Evolutionary conservation across 2,888 invertebrate species (phyloP).

Genomic region (Hemicrepidius hirtus): DNA sequence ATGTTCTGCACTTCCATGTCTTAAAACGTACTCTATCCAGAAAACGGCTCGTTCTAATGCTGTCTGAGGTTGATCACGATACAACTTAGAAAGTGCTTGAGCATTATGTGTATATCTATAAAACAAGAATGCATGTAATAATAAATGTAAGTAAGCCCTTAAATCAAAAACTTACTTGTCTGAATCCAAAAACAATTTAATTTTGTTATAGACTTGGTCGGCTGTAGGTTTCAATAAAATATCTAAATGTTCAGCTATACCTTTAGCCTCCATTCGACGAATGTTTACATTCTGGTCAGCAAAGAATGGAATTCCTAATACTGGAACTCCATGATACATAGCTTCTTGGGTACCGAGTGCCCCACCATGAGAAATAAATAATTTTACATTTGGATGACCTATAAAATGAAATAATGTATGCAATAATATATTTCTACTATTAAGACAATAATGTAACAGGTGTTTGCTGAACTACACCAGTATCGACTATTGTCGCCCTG

Average conservation of each 20-base stretch:
- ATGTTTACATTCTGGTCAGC: slow-evolving; percentile 63
- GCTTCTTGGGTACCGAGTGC: slow-evolving; percentile 58
- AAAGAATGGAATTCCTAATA: slow-evolving; percentile 61
- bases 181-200: slow-evolving; percentile 58
- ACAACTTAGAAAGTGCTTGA: slow-evolving; percentile 49
- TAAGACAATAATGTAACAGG: no score
- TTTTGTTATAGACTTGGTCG: slow-evolving; percentile 53
- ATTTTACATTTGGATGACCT: slow-evolving; percentile 52
- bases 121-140: neutral
- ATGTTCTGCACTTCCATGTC: slow-evolving; percentile 49
- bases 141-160: neutral
- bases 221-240: slow-evolving; percentile 49
- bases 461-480: no score
- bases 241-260: slow-evolving; percentile 57
- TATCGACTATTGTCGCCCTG: no score
- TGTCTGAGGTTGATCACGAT: slow-evolving; percentile 55
- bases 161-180: slow-evolving; percentile 55
- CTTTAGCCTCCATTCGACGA: slow-evolving; percentile 59
- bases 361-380: slow-evolving; percentile 58
- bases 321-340: slow-evolving; percentile 55
- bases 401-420: no score
- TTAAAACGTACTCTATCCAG: slow-evolving; percentile 56
- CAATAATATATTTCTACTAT: neutral
- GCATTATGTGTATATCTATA: neutral
- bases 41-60: slow-evolving; percentile 54